Percentiles rank a stretch among this genome's conserved stretches.
These are phyloP conservation scores for Parauchenoglanis ngamensis DNA, from an alignment of 2,797 vertebrate species.

Conservation along the genomic window DNA sequence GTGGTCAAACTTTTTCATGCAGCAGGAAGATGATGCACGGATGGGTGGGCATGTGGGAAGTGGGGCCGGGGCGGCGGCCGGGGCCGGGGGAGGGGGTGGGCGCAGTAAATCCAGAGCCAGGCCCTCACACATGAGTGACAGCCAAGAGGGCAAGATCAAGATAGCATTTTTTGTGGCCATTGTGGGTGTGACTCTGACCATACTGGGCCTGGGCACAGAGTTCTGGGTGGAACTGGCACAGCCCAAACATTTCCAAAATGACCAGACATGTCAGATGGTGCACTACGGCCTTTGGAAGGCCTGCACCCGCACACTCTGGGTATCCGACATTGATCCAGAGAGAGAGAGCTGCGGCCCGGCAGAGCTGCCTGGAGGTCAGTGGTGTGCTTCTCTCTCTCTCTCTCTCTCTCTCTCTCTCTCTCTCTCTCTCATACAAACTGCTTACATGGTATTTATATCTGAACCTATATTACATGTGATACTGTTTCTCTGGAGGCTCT, in stretches of 20 bases:
- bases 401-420: constrained; percentile 13
- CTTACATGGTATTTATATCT: background rate
- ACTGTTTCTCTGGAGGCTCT: background rate
- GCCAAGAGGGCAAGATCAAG: constrained; percentile 86
- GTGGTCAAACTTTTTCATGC: constrained; percentile 88
- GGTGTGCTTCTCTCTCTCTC: constrained; percentile 11
- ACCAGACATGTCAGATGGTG: constrained; percentile 82
- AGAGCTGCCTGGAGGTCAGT: constrained; percentile 87
- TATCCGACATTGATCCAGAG: constrained; percentile 80
- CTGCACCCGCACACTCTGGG: constrained; percentile 83
- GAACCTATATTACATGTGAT: background rate
- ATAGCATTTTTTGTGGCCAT: constrained; percentile 82
- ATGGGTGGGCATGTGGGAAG: constrained; percentile 64
- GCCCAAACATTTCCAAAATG: constrained; percentile 78
- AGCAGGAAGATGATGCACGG: constrained; percentile 79
- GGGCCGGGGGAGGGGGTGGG: constrained; percentile 64
- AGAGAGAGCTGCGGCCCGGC: constrained; percentile 85
- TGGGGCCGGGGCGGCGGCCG: constrained; percentile 61
- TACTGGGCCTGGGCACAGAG: constrained; percentile 88
- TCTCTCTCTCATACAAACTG: background rate
- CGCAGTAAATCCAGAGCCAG: constrained; percentile 63
- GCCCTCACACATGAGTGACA: constrained; percentile 75
- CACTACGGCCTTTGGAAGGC: constrained; percentile 90
- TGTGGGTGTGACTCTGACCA: constrained; percentile 83
- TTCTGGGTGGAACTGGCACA: constrained; percentile 91